phyloP scores from a whole-genome alignment of 2,888 invertebrate species.

The Caenorhabditis becei region DNA sequence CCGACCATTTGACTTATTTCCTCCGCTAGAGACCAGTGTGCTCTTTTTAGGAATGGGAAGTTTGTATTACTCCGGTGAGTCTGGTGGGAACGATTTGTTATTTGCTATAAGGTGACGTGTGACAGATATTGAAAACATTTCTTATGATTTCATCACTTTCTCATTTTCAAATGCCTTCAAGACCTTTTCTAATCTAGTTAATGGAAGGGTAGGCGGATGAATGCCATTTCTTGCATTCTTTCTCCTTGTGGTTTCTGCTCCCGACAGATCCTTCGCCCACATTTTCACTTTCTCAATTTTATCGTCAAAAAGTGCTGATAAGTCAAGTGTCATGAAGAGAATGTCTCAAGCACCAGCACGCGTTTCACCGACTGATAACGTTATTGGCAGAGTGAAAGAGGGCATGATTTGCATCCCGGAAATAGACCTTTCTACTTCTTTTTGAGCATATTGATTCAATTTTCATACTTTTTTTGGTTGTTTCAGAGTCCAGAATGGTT shows the following conservation, averaged over 20 bases:
- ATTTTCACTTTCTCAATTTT: not conserved
- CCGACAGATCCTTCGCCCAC: not conserved
- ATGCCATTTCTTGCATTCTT: not conserved
- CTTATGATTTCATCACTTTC: not conserved
- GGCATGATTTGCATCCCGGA: slow-evolving; percentile 53
- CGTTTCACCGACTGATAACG: slow-evolving; percentile 39
- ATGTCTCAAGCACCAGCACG: slow-evolving; percentile 4
- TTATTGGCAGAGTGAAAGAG: slow-evolving; percentile 6
- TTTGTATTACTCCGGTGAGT: slow-evolving; percentile 43
- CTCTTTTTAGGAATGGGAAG: slow-evolving; percentile 15
- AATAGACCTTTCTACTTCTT: slow-evolving; percentile 8
- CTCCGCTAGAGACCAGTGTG: not conserved
- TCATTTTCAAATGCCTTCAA: not conserved
- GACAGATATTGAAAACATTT: not conserved
- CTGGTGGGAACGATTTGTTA: not conserved
- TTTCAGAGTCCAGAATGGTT: slow-evolving; percentile 48
- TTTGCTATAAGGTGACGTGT: no score
- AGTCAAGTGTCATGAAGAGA: slow-evolving; percentile 25
- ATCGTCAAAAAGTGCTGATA: slow-evolving; percentile 35
- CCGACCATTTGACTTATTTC: not conserved
- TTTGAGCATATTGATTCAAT: not conserved
- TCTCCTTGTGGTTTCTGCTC: not conserved
- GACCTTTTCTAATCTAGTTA: not conserved
- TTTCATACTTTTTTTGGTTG: slow-evolving; percentile 4
- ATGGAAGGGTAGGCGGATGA: not conserved